Evolutionary conservation across 2,113 vertebrate species (phyloP).

Genomic region (Echinops telfairi): DNA sequence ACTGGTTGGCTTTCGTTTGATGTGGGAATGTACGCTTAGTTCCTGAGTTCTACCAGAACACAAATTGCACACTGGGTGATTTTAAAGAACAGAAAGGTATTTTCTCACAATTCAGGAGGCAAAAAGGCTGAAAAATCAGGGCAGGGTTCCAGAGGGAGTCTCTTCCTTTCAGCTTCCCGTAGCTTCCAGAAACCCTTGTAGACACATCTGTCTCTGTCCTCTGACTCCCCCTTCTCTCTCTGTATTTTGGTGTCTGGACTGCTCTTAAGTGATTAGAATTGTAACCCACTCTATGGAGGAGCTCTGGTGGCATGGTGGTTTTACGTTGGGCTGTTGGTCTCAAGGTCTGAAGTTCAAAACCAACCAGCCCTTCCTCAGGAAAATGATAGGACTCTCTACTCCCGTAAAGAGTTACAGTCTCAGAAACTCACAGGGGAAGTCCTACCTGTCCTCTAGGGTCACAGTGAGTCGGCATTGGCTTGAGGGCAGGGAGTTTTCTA

Average conservation of each 20-base stretch:
- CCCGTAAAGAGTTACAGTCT: too few species aligned
- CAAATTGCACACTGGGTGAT: neutral
- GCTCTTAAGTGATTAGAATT: neutral
- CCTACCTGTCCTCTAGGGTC: too few species aligned
- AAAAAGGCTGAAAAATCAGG: neutral
- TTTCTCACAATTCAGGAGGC: neutral
- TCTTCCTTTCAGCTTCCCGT: neutral
- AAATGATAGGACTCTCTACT: too few species aligned
- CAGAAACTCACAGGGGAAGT: too few species aligned
- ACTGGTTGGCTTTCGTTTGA: neutral
- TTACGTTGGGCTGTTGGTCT: too few species aligned
- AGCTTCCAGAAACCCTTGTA: neutral
- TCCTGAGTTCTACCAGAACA: neutral
- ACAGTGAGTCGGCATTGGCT: too few species aligned
- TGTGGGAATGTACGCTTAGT: neutral
- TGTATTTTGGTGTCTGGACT: neutral
- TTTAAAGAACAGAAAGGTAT: neutral
- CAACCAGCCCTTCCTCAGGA: too few species aligned
- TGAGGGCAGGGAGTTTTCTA: too few species aligned
- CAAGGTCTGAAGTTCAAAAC: too few species aligned
- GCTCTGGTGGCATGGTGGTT: too few species aligned
- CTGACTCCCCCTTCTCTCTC: neutral
- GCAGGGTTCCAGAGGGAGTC: neutral
- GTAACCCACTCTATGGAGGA: neutral
- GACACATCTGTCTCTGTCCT: neutral